Conservation (phyloP, 2,797 vertebrate genomes). For the Coracias cyanogaster region DNA sequence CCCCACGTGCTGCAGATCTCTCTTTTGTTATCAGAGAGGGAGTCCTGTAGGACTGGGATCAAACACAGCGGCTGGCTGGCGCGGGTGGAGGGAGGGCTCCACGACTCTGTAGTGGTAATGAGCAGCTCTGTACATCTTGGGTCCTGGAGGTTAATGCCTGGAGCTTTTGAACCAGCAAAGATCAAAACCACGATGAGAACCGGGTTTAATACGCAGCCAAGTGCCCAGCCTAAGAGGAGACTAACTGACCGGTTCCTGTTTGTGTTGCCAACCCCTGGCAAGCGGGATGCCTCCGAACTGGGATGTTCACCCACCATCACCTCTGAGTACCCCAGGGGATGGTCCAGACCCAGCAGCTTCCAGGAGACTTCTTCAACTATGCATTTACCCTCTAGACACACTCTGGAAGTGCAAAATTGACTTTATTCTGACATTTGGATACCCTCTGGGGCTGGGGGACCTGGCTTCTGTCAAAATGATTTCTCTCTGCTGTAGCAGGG, state of each 20-base stretch:
- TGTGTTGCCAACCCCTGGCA: neutral
- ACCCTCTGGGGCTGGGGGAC: neutral
- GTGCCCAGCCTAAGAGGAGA: neutral
- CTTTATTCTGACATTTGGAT: fast-evolving
- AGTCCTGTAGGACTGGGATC: neutral
- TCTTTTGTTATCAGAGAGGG: neutral
- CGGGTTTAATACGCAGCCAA: neutral
- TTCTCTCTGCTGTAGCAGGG: neutral
- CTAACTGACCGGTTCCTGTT: neutral
- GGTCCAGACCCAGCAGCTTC: fast-evolving
- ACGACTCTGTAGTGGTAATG: neutral
- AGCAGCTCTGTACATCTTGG: neutral
- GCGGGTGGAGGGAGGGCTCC: fast-evolving
- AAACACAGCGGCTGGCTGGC: fast-evolving
- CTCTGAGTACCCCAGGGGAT: neutral
- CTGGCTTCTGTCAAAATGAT: fast-evolving
- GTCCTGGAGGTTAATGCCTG: neutral
- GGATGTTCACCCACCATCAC: neutral
- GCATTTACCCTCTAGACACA: fast-evolving
- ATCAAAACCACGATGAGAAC: neutral
- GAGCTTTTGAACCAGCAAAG: neutral
- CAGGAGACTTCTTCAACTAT: fast-evolving
- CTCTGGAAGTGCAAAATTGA: neutral
- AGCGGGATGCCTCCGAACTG: fast-evolving
- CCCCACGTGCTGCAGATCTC: neutral